phyloP scores from a whole-genome alignment of 2,888 invertebrate genomes.

The Eurytoma adleriae region DNA sequence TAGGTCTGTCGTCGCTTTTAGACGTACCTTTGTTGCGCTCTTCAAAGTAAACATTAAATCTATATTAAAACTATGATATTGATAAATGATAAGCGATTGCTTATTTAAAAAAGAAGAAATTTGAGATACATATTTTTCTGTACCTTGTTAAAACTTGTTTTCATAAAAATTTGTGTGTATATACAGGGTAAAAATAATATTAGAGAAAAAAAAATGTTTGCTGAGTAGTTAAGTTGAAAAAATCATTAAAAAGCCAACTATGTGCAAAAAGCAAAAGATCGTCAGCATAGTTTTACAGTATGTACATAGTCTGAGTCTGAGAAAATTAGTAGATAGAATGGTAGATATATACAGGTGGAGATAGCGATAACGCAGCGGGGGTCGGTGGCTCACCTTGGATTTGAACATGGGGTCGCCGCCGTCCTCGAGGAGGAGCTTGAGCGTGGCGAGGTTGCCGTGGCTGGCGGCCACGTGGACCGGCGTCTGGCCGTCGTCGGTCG shows the following conservation, averaged over 20 bases:
- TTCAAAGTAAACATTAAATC: conserved; percentile 53
- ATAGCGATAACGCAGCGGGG: no score
- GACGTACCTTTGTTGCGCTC: conserved; percentile 54
- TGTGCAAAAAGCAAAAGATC: no score
- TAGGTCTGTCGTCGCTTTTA: conserved; percentile 31
- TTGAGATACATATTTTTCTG: no score
- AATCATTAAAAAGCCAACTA: no score
- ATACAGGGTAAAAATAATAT: background rate
- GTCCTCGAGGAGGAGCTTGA: conserved; percentile 92
- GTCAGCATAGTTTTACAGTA: no score
- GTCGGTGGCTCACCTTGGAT: conserved; percentile 84
- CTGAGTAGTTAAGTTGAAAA: no score
- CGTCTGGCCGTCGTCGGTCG: conserved; percentile 97
- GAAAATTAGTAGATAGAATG: background rate
- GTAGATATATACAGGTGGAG: no score
- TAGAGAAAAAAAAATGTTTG: no score
- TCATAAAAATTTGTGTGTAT: background rate
- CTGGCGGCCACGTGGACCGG: conserved; percentile 97
- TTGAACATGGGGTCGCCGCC: conserved; percentile 94
- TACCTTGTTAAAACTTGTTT: no score
- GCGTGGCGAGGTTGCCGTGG: conserved; percentile 92
- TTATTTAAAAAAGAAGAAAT: no score
- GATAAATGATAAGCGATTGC: no score
- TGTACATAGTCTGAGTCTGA: no score
- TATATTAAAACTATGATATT: conserved; percentile 53